Evolutionary conservation across 2,113 vertebrate genomes (phyloP).

Genomic region (Chlamydotis undulata): DNA sequence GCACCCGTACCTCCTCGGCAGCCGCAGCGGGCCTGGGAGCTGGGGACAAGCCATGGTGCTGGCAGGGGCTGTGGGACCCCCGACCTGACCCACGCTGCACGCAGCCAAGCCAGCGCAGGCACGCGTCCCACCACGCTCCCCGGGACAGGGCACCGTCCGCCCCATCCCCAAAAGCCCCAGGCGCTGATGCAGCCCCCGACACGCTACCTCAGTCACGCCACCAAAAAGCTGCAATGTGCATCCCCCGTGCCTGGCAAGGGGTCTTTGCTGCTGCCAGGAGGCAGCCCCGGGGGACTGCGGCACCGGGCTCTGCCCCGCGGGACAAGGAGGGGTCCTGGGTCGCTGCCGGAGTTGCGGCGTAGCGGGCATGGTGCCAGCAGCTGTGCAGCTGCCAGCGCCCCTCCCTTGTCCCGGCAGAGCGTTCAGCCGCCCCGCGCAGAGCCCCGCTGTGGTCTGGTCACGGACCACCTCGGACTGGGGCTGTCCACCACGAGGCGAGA

Average conservation of each 20-base stretch:
- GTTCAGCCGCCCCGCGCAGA: slow-evolving; percentile 4
- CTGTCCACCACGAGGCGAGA: slow-evolving; percentile 43
- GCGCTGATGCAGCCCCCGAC: too few relatives aligned
- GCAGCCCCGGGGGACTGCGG: background rate
- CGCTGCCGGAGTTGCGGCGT: background rate
- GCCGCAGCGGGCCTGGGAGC: background rate
- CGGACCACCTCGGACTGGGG: slow-evolving; percentile 40
- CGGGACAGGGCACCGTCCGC: background rate
- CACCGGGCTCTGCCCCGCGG: background rate
- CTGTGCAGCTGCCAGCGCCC: background rate
- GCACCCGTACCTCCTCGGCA: rapidly evolving
- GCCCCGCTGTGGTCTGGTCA: slow-evolving; percentile 61
- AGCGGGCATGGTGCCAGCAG: too few relatives aligned
- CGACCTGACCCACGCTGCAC: rapidly evolving
- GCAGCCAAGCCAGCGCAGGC: too few relatives aligned
- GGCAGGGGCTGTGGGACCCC: background rate
- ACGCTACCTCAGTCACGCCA: rapidly evolving
- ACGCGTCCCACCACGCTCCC: background rate
- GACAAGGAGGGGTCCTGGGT: background rate
- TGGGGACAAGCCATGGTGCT: too few relatives aligned
- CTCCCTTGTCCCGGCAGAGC: background rate
- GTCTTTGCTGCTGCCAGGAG: background rate
- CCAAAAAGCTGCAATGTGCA: rapidly evolving
- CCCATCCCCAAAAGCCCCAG: background rate
- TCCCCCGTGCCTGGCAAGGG: background rate